phyloP scores from a whole-genome alignment of 2,797 vertebrate species.

The Labroides dimidiatus region DNA sequence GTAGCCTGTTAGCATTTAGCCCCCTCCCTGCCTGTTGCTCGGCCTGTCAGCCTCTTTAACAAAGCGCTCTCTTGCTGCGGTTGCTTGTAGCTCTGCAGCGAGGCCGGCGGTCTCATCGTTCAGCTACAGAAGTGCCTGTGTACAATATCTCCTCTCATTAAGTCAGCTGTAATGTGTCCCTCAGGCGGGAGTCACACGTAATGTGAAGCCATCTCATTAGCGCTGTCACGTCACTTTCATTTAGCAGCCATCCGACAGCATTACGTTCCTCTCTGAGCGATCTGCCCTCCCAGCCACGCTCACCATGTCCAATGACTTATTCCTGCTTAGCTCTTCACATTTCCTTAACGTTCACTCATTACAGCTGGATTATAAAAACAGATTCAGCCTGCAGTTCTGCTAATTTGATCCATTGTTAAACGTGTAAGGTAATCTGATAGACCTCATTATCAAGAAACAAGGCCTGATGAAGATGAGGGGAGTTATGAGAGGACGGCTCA shows the following conservation, averaged over 20 bases:
- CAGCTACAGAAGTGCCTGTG: slow-evolving; percentile 67
- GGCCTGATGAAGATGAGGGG: slow-evolving; percentile 77
- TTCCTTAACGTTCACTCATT: slow-evolving; percentile 78
- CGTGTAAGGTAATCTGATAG: slow-evolving; percentile 86
- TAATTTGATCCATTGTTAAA: slow-evolving; percentile 83
- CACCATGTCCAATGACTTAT: slow-evolving; percentile 78
- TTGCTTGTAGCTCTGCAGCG: slow-evolving; percentile 57
- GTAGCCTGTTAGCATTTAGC: slow-evolving; percentile 33
- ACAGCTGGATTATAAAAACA: slow-evolving; percentile 77
- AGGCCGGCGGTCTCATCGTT: slow-evolving; percentile 63
- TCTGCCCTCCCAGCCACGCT: slow-evolving; percentile 61
- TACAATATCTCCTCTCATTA: slow-evolving; percentile 80
- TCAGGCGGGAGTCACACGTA: slow-evolving; percentile 69
- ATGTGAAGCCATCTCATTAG: slow-evolving; percentile 80
- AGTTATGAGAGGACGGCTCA: slow-evolving; percentile 65
- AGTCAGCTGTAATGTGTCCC: slow-evolving; percentile 72
- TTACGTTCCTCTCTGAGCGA: slow-evolving; percentile 64
- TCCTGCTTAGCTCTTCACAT: slow-evolving; percentile 71
- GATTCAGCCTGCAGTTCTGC: slow-evolving; percentile 77
- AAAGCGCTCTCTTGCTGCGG: slow-evolving; percentile 55
- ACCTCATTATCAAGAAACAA: slow-evolving; percentile 80
- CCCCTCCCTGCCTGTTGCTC: slow-evolving; percentile 35
- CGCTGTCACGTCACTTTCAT: slow-evolving; percentile 79
- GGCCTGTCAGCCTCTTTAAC: slow-evolving; percentile 65
- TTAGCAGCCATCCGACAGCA: slow-evolving; percentile 70